Conservation (phyloP, 37 sponge, comb jelly and placozoan species). For the Ianthella basta region DNA sequence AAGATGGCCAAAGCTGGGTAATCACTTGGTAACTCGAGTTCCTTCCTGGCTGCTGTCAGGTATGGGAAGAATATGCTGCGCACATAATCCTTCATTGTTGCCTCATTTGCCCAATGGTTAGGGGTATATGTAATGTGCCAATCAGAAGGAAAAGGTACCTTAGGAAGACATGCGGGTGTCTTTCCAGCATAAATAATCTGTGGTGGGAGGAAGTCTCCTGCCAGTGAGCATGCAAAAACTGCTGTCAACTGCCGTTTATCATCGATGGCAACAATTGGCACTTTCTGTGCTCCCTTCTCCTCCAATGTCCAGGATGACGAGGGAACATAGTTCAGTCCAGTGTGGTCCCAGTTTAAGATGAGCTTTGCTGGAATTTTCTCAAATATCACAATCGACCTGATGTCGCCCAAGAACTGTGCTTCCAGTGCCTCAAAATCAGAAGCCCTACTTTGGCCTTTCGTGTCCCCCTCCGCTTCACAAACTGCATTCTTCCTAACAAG, state of each 20-base stretch:
- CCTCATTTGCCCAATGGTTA: conserved; percentile 37
- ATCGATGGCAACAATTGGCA: conserved; percentile 4
- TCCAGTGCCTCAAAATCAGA: not conserved
- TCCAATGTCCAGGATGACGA: conserved; percentile 22
- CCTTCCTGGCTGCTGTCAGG: not conserved
- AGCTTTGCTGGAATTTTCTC: conserved; percentile 17
- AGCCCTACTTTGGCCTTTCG: too few relatives aligned
- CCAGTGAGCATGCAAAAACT: conserved; percentile 17
- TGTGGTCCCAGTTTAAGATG: conserved; percentile 22
- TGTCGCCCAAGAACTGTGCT: not conserved
- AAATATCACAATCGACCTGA: not conserved
- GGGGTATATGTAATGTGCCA: conserved; percentile 36
- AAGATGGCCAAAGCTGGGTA: conserved; percentile 14
- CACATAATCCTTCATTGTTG: conserved; percentile 27
- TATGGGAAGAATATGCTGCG: conserved; percentile 11
- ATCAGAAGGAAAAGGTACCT: not conserved
- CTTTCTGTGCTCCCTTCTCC: conserved; percentile 10
- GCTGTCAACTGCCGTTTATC: conserved; percentile 23
- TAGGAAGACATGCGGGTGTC: conserved; percentile 20
- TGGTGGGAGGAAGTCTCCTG: conserved; percentile 26
- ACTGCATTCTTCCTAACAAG: not conserved
- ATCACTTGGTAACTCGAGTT: not conserved
- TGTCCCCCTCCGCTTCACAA: conserved; percentile 1
- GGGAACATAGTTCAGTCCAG: not conserved
- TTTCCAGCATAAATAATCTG: conserved; percentile 10